These are phyloP conservation scores for Metopolophium dirhodum DNA, from an alignment of 1,140 invertebrate genomes.

Conservation along the genomic window DNA sequence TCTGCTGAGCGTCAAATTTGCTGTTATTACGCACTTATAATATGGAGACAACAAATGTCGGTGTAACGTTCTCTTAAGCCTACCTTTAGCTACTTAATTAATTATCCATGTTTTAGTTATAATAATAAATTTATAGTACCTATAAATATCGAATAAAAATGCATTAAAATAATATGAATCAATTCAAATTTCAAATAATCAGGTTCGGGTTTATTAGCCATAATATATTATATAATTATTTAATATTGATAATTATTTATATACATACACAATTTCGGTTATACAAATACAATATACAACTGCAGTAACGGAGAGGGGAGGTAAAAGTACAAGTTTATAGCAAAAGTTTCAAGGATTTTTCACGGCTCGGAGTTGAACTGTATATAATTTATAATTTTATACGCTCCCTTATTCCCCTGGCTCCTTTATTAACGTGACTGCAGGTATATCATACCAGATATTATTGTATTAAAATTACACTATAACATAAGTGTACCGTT, in stretches of 20 bases:
- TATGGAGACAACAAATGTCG: too few relatives aligned
- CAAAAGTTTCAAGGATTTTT: not conserved
- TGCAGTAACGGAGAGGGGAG: not conserved
- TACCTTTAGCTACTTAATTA: not conserved
- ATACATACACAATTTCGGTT: not conserved
- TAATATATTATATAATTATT: not conserved
- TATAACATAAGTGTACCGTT: not conserved
- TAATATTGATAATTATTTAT: not conserved
- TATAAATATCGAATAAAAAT: too few relatives aligned
- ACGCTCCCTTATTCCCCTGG: not conserved
- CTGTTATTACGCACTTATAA: too few relatives aligned
- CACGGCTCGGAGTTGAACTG: not conserved
- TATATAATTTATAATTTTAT: too few relatives aligned
- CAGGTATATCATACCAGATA: not conserved
- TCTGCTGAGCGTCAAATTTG: too few relatives aligned
- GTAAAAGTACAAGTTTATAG: not conserved
- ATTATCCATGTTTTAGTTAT: not conserved
- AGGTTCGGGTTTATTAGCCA: not conserved
- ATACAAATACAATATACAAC: not conserved
- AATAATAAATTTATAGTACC: too few relatives aligned
- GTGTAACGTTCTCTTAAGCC: too few relatives aligned
- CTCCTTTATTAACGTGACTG: too few relatives aligned
- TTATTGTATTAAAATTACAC: not conserved
- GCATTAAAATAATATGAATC: not conserved
- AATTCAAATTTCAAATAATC: not conserved